Evolutionary conservation across 2,888 invertebrate species (phyloP).

Genomic region (Aleiodes alternator): DNA sequence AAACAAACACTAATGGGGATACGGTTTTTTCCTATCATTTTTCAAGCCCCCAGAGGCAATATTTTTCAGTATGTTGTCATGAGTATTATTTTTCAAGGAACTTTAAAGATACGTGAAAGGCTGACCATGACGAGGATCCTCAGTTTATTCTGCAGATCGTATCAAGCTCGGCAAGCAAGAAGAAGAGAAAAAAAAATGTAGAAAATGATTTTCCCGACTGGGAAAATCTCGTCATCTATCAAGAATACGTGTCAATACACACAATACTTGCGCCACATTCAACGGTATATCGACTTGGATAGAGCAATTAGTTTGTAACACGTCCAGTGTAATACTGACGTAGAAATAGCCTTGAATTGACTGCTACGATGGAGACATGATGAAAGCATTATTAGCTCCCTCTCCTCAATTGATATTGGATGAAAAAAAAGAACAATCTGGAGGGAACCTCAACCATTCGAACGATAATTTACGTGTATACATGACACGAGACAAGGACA

Average conservation of each 20-base stretch:
- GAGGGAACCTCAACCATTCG: constrained; percentile 26
- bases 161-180: constrained; percentile 24
- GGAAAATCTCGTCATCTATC: constrained; percentile 6
- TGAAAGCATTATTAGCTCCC: constrained; percentile 45
- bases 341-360: constrained; percentile 55
- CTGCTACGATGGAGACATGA: constrained; percentile 50
- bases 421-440: constrained; percentile 29
- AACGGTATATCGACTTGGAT: constrained; percentile 47
- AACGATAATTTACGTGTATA: constrained; percentile 10
- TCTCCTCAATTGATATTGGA: constrained; percentile 38
- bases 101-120: constrained; percentile 40
- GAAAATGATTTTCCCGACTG: constrained; percentile 27
- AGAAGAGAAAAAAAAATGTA: neutral
- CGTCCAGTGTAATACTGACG: constrained; percentile 45
- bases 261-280: constrained; percentile 26
- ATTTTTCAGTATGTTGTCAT: constrained; percentile 30
- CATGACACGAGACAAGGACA: constrained; percentile 12
- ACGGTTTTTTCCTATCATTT: constrained; percentile 1
- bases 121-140: constrained; percentile 42
- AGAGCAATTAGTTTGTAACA: constrained; percentile 58
- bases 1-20: constrained; percentile 16
- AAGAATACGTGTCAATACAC: constrained; percentile 23
- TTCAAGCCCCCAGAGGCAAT: constrained; percentile 16
- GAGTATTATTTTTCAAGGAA: constrained; percentile 39
- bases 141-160: constrained; percentile 32